Percentiles rank a stretch among this genome's conserved stretches.
Evolutionary conservation across 2,797 vertebrate species (phyloP).

Genomic region (Sebastes matsubarae): DNA sequence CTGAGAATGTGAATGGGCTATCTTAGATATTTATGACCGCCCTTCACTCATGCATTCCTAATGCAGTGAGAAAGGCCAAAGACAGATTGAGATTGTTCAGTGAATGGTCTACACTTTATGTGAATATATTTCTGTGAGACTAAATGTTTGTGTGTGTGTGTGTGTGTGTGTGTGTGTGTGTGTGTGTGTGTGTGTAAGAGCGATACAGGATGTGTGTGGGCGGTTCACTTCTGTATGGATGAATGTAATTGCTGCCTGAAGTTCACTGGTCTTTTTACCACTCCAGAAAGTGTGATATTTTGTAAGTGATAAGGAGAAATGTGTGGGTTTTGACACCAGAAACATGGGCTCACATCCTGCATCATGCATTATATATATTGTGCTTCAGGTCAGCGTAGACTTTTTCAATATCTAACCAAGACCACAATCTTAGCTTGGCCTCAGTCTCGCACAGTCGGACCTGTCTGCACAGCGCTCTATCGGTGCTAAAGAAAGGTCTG

Average conservation of each 20-base stretch:
- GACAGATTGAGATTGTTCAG: slow-evolving; percentile 23
- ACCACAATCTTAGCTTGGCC: neutral
- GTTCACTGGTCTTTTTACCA: neutral
- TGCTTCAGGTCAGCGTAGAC: neutral
- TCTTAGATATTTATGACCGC: slow-evolving; percentile 58
- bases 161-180: neutral
- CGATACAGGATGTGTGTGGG: neutral
- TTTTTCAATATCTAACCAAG: neutral
- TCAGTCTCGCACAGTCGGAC: neutral
- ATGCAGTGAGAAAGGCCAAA: slow-evolving; percentile 46
- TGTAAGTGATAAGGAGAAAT: neutral
- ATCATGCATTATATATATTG: neutral
- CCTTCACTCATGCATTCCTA: slow-evolving; percentile 42
- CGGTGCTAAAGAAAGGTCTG: neutral
- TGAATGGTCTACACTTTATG: slow-evolving; percentile 28
- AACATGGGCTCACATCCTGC: neutral
- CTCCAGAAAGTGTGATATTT: neutral
- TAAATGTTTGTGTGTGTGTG: slow-evolving; percentile 10
- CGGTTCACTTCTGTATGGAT: neutral
- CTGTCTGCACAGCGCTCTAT: neutral
- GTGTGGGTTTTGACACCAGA: neutral
- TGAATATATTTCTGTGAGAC: slow-evolving; percentile 13
- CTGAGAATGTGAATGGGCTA: slow-evolving; percentile 45
- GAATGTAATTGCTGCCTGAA: neutral
- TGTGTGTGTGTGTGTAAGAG: neutral